Evolutionary conservation across 2,113 vertebrate species (phyloP).

Genomic region (Odontesthes bonariensis): DNA sequence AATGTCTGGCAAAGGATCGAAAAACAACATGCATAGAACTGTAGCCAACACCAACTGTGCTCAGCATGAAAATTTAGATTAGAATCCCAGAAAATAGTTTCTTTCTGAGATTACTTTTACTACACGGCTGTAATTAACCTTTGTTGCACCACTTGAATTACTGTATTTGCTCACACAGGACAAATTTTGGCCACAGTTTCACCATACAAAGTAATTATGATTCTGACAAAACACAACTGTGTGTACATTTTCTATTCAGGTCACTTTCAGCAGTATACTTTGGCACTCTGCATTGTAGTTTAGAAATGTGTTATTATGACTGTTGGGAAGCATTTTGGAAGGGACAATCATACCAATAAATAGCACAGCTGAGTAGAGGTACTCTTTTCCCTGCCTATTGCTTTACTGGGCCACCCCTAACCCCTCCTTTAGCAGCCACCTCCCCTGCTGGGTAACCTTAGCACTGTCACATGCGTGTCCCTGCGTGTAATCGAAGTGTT

Average conservation of each 20-base stretch:
- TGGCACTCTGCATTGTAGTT: slow-evolving; percentile 43
- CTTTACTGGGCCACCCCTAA: slow-evolving; percentile 37
- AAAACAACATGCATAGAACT: too few species aligned
- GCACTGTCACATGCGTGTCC: slow-evolving; percentile 40
- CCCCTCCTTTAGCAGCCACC: neutral
- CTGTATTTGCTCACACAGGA: neutral
- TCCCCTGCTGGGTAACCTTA: slow-evolving; percentile 46
- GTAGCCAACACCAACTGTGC: too few species aligned
- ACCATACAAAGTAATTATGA: neutral
- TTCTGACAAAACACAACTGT: neutral
- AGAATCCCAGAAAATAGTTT: too few species aligned
- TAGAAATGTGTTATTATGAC: slow-evolving; percentile 50
- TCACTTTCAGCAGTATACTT: slow-evolving; percentile 29
- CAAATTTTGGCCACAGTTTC: slow-evolving; percentile 7
- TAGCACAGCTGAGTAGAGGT: slow-evolving; percentile 44
- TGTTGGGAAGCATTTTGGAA: slow-evolving; percentile 33
- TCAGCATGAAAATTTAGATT: too few species aligned
- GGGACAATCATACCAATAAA: slow-evolving; percentile 53
- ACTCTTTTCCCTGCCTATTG: slow-evolving; percentile 42
- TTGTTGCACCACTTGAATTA: neutral
- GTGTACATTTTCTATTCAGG: slow-evolving; percentile 46
- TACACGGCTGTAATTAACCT: slow-evolving; percentile 4
- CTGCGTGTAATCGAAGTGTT: slow-evolving; percentile 53
- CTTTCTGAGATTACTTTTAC: too few species aligned
- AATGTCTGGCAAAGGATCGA: neutral